Evolutionary conservation across 2,888 invertebrate species (phyloP).

Genomic region (Drosophila melanosoma): DNA sequence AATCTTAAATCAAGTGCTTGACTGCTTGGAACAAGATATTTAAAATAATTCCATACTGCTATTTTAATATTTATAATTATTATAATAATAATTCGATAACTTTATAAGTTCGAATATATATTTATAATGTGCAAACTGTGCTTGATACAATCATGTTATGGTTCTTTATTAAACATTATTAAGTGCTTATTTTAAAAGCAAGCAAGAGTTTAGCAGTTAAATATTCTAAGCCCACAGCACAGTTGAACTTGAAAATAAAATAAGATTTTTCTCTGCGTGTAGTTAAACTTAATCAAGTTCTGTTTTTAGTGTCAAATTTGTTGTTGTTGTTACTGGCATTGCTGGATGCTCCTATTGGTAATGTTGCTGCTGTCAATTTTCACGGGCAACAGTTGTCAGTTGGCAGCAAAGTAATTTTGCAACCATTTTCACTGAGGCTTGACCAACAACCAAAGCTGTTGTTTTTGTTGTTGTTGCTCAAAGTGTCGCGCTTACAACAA

Average conservation of each 20-base stretch:
- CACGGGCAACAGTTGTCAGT: constrained; percentile 50
- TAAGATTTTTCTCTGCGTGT: constrained; percentile 4
- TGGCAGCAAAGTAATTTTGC: constrained; percentile 38
- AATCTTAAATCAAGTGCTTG: not conserved
- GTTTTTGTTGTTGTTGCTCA: constrained; percentile 28
- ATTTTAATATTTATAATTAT: too few species aligned
- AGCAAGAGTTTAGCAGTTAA: not conserved
- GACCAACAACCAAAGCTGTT: constrained; percentile 49
- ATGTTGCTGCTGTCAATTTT: constrained; percentile 27
- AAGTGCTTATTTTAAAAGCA: not conserved
- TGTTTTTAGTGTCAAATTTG: not conserved
- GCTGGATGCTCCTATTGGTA: not conserved
- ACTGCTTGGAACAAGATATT: not conserved
- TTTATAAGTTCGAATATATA: not conserved
- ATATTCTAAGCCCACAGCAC: not conserved
- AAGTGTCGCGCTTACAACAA: constrained; percentile 56
- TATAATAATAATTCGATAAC: not conserved
- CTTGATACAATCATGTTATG: not conserved
- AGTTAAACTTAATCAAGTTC: not conserved
- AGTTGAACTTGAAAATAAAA: not conserved
- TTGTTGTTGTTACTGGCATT: not conserved
- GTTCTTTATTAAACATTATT: not conserved
- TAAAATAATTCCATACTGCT: too few species aligned
- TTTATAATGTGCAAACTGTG: too few species aligned
- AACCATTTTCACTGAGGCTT: constrained; percentile 54